Conservation (phyloP, 1,140 invertebrate genomes). For the Plectrocnemia conspersa region DNA sequence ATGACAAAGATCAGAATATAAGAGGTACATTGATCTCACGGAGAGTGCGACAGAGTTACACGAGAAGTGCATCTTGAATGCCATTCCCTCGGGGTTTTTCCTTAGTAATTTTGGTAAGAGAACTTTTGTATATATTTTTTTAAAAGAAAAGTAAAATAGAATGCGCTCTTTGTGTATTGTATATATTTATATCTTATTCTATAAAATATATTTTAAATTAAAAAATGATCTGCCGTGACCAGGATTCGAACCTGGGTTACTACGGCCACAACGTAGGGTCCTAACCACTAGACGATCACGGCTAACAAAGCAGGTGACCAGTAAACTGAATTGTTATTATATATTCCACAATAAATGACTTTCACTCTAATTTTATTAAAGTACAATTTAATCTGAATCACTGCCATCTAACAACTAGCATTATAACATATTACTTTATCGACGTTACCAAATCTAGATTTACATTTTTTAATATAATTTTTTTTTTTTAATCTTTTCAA, state of each 20-base stretch:
- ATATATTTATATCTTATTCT: too few relatives aligned
- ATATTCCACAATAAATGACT: too few relatives aligned
- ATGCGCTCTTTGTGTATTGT: too few relatives aligned
- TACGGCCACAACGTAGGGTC: conserved; percentile 82
- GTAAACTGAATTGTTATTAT: too few relatives aligned
- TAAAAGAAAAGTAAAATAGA: not conserved
- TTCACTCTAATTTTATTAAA: too few relatives aligned
- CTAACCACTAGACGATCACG: conserved; percentile 91
- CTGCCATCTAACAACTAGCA: too few relatives aligned
- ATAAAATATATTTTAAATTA: too few relatives aligned
- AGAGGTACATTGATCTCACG: conserved; percentile 12
- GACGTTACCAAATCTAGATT: too few relatives aligned
- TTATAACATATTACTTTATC: too few relatives aligned
- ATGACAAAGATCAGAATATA: conserved; percentile 1
- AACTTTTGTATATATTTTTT: conserved; percentile 17
- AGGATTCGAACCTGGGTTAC: conserved; percentile 86
- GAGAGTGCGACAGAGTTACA: conserved; percentile 11
- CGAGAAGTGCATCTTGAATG: conserved; percentile 26
- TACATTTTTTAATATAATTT: too few relatives aligned
- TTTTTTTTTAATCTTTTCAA: too few relatives aligned
- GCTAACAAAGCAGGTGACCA: conserved; percentile 43
- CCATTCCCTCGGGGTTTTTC: conserved; percentile 15
- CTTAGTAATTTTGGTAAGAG: conserved; percentile 19
- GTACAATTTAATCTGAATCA: too few relatives aligned
- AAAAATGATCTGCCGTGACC: conserved; percentile 78